These are phyloP conservation scores for Rhabdomys pumilio DNA, from an alignment of 2,797 vertebrate species.

Conservation along the genomic window DNA sequence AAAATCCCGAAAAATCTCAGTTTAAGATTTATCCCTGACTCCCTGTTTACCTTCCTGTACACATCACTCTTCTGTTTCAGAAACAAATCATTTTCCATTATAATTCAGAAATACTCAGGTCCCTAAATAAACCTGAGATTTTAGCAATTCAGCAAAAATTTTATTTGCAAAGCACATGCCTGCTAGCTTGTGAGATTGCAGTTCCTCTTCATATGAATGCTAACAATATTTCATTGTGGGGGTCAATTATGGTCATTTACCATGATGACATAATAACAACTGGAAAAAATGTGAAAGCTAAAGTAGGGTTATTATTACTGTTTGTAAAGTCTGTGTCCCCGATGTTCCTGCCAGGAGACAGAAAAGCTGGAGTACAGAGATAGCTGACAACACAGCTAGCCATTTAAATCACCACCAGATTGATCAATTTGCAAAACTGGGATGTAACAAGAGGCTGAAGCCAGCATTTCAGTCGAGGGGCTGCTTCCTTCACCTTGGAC, in stretches of 20 bases:
- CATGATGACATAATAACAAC: conserved; percentile 82
- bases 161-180: conserved; percentile 84
- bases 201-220: conserved; percentile 77
- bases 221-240: conserved; percentile 74
- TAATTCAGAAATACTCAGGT: conserved; percentile 78
- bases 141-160: conserved; percentile 83
- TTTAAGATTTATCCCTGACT: conserved; percentile 51
- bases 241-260: conserved; percentile 77
- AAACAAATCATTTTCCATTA: conserved; percentile 77
- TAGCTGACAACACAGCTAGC: conserved; percentile 61
- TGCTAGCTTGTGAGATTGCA: conserved; percentile 77
- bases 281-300: conserved; percentile 66
- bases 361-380: conserved; percentile 75
- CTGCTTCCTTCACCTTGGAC: conserved; percentile 45
- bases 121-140: conserved; percentile 81
- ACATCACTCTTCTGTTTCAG: conserved; percentile 71
- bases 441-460: conserved; percentile 67
- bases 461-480: neutral
- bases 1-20: conserved; percentile 63
- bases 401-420: neutral
- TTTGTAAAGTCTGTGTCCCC: conserved; percentile 80
- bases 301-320: conserved; percentile 74
- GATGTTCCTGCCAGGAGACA: conserved; percentile 74
- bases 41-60: conserved; percentile 30
- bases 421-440: conserved; percentile 67